These are phyloP conservation scores for Onthophagus taurus DNA, from an alignment of 1,140 invertebrate species.

Conservation along the genomic window DNA sequence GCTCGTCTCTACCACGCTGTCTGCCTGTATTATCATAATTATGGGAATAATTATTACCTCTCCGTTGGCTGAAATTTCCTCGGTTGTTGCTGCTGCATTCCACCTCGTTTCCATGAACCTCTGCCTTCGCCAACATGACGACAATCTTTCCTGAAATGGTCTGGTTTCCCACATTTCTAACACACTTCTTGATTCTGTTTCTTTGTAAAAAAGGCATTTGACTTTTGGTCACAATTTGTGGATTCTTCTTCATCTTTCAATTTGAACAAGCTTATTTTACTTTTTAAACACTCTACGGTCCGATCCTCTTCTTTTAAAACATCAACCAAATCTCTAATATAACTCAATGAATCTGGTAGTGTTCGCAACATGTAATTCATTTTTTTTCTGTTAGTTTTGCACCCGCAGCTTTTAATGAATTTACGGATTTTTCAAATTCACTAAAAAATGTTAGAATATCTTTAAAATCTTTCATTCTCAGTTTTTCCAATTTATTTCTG, in stretches of 20 bases:
- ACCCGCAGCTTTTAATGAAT: slow-evolving; percentile 24
- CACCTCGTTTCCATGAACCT: too few species aligned
- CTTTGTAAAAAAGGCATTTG: slow-evolving; percentile 2
- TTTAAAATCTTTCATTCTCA: slow-evolving; percentile 19
- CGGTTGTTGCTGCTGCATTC: too few species aligned
- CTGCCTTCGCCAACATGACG: too few species aligned
- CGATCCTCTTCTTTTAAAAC: slow-evolving; percentile 32
- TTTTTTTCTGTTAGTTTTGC: slow-evolving; percentile 25
- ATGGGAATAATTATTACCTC: too few species aligned
- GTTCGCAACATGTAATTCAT: slow-evolving; percentile 31
- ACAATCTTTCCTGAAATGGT: too few species aligned
- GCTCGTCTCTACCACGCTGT: too few species aligned
- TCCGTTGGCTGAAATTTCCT: too few species aligned
- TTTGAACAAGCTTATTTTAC: slow-evolving; percentile 34
- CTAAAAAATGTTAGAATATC: slow-evolving; percentile 19
- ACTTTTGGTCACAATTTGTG: slow-evolving; percentile 3
- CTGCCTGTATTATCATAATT: too few species aligned
- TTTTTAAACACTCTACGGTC: slow-evolving; percentile 35
- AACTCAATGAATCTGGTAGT: slow-evolving; percentile 23
- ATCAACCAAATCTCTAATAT: slow-evolving; percentile 29
- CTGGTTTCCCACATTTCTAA: slow-evolving; percentile 22
- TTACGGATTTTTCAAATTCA: slow-evolving; percentile 24
- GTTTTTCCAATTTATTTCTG: slow-evolving; percentile 21
- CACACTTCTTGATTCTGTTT: slow-evolving; percentile 9
- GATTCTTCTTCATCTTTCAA: slow-evolving; percentile 10